These are phyloP conservation scores for Spilosoma lubricipeda DNA, from an alignment of 2,888 invertebrate genomes.

Conservation along the genomic window DNA sequence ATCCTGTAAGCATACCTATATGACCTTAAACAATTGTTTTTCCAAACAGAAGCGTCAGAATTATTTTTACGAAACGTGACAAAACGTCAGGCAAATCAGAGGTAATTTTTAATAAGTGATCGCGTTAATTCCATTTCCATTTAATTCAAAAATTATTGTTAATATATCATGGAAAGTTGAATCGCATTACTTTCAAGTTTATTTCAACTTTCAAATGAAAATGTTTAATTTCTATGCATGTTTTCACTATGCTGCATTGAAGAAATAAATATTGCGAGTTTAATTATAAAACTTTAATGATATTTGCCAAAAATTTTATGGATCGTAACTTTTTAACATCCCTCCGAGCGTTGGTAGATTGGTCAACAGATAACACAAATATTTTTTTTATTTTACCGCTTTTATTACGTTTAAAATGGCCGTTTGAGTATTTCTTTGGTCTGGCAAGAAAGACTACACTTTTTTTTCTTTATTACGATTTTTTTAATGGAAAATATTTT, in stretches of 20 bases:
- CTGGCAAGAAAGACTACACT: constrained; percentile 19
- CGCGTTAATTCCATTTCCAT: too few relatives aligned
- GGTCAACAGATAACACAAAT: constrained; percentile 53
- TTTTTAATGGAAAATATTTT: not conserved
- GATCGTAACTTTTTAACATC: constrained; percentile 53
- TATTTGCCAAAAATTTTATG: constrained; percentile 57
- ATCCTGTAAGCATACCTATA: not conserved
- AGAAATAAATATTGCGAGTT: constrained; percentile 39
- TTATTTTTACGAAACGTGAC: too few relatives aligned
- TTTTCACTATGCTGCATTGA: constrained; percentile 22
- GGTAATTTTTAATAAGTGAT: too few relatives aligned
- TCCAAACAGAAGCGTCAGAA: too few relatives aligned
- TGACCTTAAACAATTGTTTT: not conserved
- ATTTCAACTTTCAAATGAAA: not conserved
- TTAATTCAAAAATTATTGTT: too few relatives aligned
- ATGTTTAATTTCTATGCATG: not conserved
- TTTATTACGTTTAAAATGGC: constrained; percentile 49
- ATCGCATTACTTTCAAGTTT: not conserved
- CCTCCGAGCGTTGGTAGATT: constrained; percentile 42
- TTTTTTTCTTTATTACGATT: constrained; percentile 5
- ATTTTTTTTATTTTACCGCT: constrained; percentile 55
- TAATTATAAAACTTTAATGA: constrained; percentile 52
- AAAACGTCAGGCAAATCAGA: too few relatives aligned
- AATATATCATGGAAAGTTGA: too few relatives aligned
- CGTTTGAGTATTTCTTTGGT: constrained; percentile 31